Evolutionary conservation across 2,888 invertebrate genomes (phyloP).

Genomic region (Coremacera marginata): DNA sequence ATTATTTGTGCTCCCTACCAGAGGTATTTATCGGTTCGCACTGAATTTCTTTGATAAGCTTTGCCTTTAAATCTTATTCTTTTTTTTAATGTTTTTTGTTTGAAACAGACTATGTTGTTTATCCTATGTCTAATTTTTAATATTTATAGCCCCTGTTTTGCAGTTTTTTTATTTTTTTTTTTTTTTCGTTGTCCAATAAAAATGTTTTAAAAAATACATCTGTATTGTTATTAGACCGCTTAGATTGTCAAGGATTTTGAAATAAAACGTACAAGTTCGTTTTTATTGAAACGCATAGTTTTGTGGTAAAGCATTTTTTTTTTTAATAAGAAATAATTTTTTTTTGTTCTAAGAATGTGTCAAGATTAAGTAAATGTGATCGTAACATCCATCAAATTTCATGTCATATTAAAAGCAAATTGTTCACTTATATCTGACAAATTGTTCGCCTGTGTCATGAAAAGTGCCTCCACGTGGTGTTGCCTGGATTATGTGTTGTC

Average conservation of each 20-base stretch:
- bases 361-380: background rate
- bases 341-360: too few relatives aligned
- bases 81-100: background rate
- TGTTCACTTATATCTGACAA: too few relatives aligned
- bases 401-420: too few relatives aligned
- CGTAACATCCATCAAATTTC: background rate
- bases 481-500: too few relatives aligned
- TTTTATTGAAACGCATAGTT: background rate
- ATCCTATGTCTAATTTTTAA: background rate
- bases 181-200: conserved; percentile 32
- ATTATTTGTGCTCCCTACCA: background rate
- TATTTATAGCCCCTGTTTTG: conserved; percentile 18
- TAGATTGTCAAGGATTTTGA: conserved; percentile 51
- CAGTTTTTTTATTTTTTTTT: background rate
- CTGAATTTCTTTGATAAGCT: background rate
- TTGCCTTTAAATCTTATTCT: background rate
- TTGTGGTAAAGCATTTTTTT: background rate
- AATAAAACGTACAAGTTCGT: conserved; percentile 53
- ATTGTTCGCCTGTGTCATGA: too few relatives aligned
- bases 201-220: conserved; percentile 30
- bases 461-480: too few relatives aligned
- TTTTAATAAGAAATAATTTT: background rate
- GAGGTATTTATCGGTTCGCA: background rate
- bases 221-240: background rate
- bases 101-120: background rate